Evolutionary conservation across 2,888 invertebrate genomes (phyloP).

Genomic region (Tetranychus truncatus): DNA sequence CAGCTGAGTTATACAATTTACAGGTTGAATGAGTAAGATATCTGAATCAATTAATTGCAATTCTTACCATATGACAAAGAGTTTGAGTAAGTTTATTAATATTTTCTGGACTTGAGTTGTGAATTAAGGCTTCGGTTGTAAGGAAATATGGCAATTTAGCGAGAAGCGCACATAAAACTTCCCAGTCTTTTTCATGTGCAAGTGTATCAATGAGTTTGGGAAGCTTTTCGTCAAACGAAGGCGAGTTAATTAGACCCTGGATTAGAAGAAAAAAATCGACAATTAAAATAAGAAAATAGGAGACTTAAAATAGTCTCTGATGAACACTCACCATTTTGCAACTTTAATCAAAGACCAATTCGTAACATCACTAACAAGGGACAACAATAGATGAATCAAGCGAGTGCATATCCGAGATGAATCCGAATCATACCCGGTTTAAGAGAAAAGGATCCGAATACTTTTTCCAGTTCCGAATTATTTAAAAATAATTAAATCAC

Average conservation of each 20-base stretch:
- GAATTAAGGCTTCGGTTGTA: constrained; percentile 8
- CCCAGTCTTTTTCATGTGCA: constrained; percentile 10
- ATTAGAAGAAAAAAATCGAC: background rate
- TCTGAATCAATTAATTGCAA: too few species aligned
- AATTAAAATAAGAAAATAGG: background rate
- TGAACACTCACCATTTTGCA: background rate
- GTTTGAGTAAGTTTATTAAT: constrained; percentile 7
- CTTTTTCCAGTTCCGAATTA: background rate
- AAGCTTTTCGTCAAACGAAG: constrained; percentile 5
- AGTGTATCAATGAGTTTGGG: background rate
- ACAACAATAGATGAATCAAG: background rate
- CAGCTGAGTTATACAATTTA: background rate
- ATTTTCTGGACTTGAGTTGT: background rate
- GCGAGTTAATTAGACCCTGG: background rate
- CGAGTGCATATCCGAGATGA: background rate
- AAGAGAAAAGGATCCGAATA: background rate
- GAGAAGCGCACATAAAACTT: background rate
- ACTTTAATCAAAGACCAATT: background rate
- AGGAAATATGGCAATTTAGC: constrained; percentile 8
- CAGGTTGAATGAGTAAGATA: background rate
- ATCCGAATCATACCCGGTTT: background rate
- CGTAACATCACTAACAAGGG: background rate
- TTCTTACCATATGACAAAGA: constrained; percentile 5
- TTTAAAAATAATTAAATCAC: background rate
- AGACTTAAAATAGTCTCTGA: background rate